phyloP scores from a whole-genome alignment of 2,797 vertebrate genomes.

The Tolypeutes matacus region DNA sequence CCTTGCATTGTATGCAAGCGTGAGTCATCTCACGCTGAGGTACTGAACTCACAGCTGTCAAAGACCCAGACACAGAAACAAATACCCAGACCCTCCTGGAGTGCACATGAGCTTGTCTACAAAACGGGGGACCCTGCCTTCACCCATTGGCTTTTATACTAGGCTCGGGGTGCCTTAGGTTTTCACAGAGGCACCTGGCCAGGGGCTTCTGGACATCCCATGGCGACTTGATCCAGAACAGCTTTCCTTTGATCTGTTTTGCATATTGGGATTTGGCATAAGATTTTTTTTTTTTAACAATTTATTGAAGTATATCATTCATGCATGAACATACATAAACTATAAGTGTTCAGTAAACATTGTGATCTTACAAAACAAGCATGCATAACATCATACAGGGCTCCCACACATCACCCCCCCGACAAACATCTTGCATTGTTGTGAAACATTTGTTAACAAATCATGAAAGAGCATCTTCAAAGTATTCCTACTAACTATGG shows the following conservation, averaged over 20 bases:
- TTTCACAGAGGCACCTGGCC: background rate
- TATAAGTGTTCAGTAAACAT: too few species aligned
- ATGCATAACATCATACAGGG: too few species aligned
- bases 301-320: too few species aligned
- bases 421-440: too few species aligned
- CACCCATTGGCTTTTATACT: background rate
- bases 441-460: too few species aligned
- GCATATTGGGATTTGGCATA: background rate
- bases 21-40: background rate
- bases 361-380: too few species aligned
- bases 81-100: background rate
- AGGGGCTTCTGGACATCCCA: background rate
- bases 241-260: background rate
- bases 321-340: too few species aligned
- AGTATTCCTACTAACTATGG: too few species aligned
- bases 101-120: background rate
- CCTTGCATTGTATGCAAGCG: background rate
- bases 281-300: background rate
- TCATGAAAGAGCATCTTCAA: too few species aligned
- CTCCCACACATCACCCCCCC: too few species aligned
- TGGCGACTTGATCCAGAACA: background rate
- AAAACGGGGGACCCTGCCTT: background rate
- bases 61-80: background rate
- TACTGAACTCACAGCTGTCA: background rate
- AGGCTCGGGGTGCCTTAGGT: background rate